A percentile compares a stretch with the other conserved stretches of the same genome.
phyloP scores from a whole-genome alignment of 2,113 vertebrate genomes.

The Lepisosteus osseus region DNA sequence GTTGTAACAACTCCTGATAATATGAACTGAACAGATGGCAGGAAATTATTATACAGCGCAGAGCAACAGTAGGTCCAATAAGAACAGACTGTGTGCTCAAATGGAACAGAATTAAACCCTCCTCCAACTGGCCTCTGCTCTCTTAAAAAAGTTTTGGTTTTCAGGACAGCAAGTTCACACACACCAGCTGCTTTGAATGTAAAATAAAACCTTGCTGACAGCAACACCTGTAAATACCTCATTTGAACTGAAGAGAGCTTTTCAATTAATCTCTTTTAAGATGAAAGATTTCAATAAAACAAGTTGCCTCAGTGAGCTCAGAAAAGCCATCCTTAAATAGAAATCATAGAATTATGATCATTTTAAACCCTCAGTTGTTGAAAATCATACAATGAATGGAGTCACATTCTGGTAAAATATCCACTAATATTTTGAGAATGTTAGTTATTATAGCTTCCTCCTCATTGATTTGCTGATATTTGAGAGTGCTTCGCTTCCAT shows the following conservation, averaged over 20 bases:
- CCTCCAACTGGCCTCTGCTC: neutral
- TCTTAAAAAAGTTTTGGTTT: neutral
- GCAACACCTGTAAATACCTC: neutral
- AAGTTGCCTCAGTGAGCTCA: no score
- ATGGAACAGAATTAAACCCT: neutral
- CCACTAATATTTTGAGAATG: no score
- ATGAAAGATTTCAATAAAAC: neutral
- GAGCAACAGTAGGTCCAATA: neutral
- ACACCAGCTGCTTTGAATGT: neutral
- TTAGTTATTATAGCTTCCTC: no score
- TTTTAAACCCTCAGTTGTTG: no score
- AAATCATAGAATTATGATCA: no score
- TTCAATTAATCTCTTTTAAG: neutral
- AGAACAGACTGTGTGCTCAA: neutral
- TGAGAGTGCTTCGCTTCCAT: no score
- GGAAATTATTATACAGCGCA: neutral
- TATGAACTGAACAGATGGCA: conserved; percentile 4
- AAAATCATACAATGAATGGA: no score
- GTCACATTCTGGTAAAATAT: no score
- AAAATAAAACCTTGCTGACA: no score
- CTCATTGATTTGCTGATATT: no score
- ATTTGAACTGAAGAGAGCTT: neutral
- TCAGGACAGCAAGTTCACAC: neutral
- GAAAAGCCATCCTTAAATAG: no score
- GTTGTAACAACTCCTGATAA: neutral